These are phyloP conservation scores for Turritopsis rubra DNA, from an alignment of 30 jellyfish, hydroid and myxozoan species.

Conservation along the genomic window DNA sequence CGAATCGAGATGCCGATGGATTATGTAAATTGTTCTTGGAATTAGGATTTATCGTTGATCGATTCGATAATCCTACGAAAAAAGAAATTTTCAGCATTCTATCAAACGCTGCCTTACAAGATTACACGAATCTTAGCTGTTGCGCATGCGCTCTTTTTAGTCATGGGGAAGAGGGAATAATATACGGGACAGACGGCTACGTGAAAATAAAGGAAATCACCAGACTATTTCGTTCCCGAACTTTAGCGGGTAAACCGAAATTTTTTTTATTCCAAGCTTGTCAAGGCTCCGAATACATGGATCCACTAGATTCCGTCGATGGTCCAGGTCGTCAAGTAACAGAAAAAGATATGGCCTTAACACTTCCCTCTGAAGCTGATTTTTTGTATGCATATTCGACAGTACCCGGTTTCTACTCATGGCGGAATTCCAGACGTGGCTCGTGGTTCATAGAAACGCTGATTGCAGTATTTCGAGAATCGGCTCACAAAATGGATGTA, in stretches of 20 bases:
- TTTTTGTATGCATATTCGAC: conserved; percentile 47
- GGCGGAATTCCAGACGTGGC: conserved; percentile 45
- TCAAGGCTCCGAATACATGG: conserved; percentile 53
- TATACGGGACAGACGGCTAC: conserved; percentile 35
- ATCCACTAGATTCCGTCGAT: conserved; percentile 45
- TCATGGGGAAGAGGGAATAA: conserved; percentile 44
- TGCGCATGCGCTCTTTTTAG: conserved; percentile 48
- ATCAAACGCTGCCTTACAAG: conserved; percentile 29
- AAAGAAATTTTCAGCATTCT: conserved; percentile 26
- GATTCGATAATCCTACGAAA: conserved; percentile 30
- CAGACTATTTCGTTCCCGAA: conserved; percentile 26
- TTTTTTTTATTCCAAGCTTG: conserved; percentile 36
- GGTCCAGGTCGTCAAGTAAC: conserved; percentile 36
- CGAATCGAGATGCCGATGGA: conserved; percentile 33
- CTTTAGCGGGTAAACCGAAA: conserved; percentile 39
- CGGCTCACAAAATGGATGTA: conserved; percentile 43
- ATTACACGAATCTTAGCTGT: conserved; percentile 27
- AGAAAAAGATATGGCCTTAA: conserved; percentile 30
- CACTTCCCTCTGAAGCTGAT: conserved; percentile 54
- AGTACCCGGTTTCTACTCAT: conserved; percentile 51
- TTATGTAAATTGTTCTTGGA: conserved; percentile 18
- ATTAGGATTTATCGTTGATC: conserved; percentile 32
- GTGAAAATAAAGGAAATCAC: conserved; percentile 35
- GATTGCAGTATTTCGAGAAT: conserved; percentile 21
- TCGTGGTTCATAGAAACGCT: conserved; percentile 42